Conservation (phyloP, 2,113 vertebrate species). For the Chaenogobius annularis region DNA sequence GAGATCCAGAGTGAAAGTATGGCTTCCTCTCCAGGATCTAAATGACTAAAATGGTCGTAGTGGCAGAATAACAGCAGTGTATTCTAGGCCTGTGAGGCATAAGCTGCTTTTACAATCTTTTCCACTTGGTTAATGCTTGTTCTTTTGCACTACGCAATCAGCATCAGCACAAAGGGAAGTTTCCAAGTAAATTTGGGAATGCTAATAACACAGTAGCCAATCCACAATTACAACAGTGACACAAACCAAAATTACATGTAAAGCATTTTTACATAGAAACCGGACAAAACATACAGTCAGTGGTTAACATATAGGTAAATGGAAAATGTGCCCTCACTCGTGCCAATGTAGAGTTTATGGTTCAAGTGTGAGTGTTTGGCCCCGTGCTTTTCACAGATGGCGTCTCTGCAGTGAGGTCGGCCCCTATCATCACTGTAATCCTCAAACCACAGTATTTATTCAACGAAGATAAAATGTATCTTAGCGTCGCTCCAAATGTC, state of each 20-base stretch:
- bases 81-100: constrained; percentile 29
- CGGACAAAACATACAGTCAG: constrained; percentile 4
- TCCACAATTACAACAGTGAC: constrained; percentile 36
- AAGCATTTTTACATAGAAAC: constrained; percentile 8
- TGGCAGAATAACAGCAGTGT: constrained; percentile 46
- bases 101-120: constrained; percentile 27
- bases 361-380: constrained; percentile 45
- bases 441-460: neutral
- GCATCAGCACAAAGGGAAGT: neutral
- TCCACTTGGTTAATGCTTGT: constrained; percentile 23
- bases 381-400: constrained; percentile 72
- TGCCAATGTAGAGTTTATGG: constrained; percentile 36
- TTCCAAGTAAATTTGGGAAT: constrained; percentile 6
- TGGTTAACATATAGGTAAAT: constrained; percentile 14
- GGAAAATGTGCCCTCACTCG: constrained; percentile 37
- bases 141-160: constrained; percentile 16
- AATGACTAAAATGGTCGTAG: constrained; percentile 61
- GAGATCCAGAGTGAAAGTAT: constrained; percentile 52
- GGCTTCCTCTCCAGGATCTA: constrained; percentile 44
- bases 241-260: constrained; percentile 29
- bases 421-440: neutral
- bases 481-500: neutral
- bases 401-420: constrained; percentile 60
- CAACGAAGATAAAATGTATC: neutral
- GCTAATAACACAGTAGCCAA: constrained; percentile 4